phyloP scores from a whole-genome alignment of 2,797 vertebrate genomes.

The Centroberyx gerrardi region DNA sequence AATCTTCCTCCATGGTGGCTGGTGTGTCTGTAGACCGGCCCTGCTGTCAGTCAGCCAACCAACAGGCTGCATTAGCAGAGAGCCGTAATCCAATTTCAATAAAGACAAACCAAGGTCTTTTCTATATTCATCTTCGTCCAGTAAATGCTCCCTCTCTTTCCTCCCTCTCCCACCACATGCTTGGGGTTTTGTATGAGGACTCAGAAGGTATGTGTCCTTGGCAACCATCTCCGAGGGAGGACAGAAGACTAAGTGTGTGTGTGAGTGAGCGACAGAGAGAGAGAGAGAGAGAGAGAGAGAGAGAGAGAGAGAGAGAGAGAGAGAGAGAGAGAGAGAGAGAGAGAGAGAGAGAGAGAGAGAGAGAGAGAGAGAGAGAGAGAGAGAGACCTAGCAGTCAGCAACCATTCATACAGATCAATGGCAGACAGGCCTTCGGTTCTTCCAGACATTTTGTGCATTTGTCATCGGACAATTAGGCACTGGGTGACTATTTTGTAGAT shows the following conservation, averaged over 20 bases:
- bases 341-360: slow-evolving; percentile 1
- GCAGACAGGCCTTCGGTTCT: slow-evolving; percentile 17
- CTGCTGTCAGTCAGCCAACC: slow-evolving; percentile 72
- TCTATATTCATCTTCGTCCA: slow-evolving; percentile 56
- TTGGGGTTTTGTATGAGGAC: slow-evolving; percentile 43
- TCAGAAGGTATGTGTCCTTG: slow-evolving; percentile 65
- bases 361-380: neutral
- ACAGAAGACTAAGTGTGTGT: neutral
- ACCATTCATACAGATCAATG: slow-evolving; percentile 11
- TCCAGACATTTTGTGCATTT: slow-evolving; percentile 22
- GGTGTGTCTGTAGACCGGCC: slow-evolving; percentile 63
- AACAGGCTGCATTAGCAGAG: slow-evolving; percentile 71
- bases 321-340: neutral
- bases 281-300: neutral
- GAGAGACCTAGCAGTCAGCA: slow-evolving; percentile 10
- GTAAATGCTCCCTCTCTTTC: slow-evolving; percentile 35
- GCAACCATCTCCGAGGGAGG: slow-evolving; percentile 35
- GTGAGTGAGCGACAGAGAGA: neutral
- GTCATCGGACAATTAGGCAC: slow-evolving; percentile 3
- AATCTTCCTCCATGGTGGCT: slow-evolving; percentile 62
- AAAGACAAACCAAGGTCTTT: slow-evolving; percentile 83
- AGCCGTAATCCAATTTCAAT: slow-evolving; percentile 81
- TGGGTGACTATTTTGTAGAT: slow-evolving; percentile 7
- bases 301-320: neutral
- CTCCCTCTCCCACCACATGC: slow-evolving; percentile 45